Base-by-base conservation (phyloP, 2,888 invertebrate species). In the Leptopilina myrica region DNA sequence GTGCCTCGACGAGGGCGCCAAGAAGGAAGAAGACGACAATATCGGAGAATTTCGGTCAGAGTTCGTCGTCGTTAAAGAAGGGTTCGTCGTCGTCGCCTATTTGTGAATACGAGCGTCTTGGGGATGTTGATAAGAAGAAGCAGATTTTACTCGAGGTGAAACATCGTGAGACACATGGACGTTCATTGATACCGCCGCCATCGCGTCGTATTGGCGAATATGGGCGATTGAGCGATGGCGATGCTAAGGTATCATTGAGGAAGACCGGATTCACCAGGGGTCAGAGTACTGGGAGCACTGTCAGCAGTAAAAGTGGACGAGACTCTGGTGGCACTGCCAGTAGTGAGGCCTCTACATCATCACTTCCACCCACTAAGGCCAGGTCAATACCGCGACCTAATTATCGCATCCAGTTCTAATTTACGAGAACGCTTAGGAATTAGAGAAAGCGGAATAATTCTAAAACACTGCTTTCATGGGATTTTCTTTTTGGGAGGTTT, bases 381-480 rank as follows among this genome's bases (percentile, higher is more conserved):
- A 93, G 94, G 15, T 94, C 94, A 46, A 94, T 94, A 88, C 93
- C 94, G 64, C 91, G 94, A 79, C 94, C 94, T 43, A 95, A 95
- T 90, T 96, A 95, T 90, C 94, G 95, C 81, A 96, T 96, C 88
- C 96, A 96, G 89, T 96, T 96, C 91, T 96, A 93, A 43, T 20
- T 33, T n/a, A 40, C 26, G 26, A 20, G 56, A 64, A 53, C 9
- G 65, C 62, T 26, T 67, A 62, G 7, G 33, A 79, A n/a, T 67
- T n/a, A 65, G 12, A 64, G 33, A 26, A 40, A 56, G 11, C n/a
- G 59, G 64, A 33, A 33, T 76, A 26, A 12, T 8, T 59, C 20
- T 40, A 40, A 49, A 40, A 49, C 64, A 49, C 69, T 11, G 53
- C n/a, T 20, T 15, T 76, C 14, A 33, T 33, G 20, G 20, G 20